Evolutionary conservation across 1,140 invertebrate genomes (phyloP).

Genomic region (Lepidostoma basale): DNA sequence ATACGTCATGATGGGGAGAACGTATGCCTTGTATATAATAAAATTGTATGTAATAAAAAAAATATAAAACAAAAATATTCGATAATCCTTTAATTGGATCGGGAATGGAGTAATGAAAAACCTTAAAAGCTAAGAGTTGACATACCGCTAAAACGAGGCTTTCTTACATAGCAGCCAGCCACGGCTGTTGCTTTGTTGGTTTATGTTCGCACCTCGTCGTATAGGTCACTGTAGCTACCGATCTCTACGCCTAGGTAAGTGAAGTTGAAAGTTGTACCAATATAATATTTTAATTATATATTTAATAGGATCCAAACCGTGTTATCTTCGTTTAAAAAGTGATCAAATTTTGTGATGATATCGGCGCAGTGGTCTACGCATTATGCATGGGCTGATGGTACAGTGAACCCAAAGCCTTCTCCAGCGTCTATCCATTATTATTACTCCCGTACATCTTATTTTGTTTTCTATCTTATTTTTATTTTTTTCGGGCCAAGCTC

Average conservation of each 20-base stretch:
- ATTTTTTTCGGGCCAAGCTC: slow-evolving; percentile 41
- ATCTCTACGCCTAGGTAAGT: too few relatives aligned
- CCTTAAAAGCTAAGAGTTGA: too few relatives aligned
- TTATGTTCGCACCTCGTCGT: too few relatives aligned
- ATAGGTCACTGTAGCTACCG: too few relatives aligned
- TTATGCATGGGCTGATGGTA: slow-evolving; percentile 47
- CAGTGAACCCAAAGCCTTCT: slow-evolving; percentile 45
- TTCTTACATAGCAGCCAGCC: background rate
- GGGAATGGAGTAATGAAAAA: too few relatives aligned
- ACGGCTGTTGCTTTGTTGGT: too few relatives aligned
- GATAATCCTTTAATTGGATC: too few relatives aligned
- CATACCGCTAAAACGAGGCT: background rate
- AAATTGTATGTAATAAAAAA: too few relatives aligned
- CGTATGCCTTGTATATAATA: too few relatives aligned
- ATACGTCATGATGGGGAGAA: too few relatives aligned
- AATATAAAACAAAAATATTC: too few relatives aligned
- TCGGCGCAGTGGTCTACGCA: slow-evolving; percentile 42
- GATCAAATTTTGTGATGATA: background rate
- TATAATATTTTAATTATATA: background rate
- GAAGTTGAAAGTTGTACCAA: background rate
- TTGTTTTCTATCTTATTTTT: slow-evolving; percentile 45
- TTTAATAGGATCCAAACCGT: background rate
- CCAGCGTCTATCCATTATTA: slow-evolving; percentile 47
- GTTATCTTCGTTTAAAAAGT: background rate
- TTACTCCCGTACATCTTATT: slow-evolving; percentile 48